Conservation (phyloP, 1,140 invertebrate species). For the Pseudomyrmex pallidus region DNA sequence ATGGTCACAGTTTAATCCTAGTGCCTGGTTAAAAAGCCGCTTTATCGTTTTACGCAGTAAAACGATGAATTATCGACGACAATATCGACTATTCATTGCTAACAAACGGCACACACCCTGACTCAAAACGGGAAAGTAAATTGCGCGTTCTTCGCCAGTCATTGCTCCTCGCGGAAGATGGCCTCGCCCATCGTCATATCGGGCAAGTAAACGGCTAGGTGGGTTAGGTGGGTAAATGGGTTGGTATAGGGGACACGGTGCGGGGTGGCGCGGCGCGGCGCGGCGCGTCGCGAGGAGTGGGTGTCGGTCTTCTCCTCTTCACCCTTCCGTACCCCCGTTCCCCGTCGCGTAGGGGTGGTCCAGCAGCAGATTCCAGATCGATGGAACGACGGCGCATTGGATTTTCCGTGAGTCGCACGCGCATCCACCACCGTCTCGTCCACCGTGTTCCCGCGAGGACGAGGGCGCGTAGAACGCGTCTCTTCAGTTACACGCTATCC, state of each 20-base stretch:
- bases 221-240: conserved; percentile 86
- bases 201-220: conserved; percentile 20
- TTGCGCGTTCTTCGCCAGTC: conserved; percentile 37
- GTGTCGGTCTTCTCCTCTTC: no score
- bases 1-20: not conserved
- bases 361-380: conserved; percentile 84
- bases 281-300: not conserved
- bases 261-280: conserved; percentile 8
- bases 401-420: conserved; percentile 80
- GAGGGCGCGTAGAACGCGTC: conserved; percentile 72
- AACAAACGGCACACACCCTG: conserved; percentile 22
- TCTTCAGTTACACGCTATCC: conserved; percentile 77
- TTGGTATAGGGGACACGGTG: conserved; percentile 69
- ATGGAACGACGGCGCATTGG: conserved; percentile 84
- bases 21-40: not conserved
- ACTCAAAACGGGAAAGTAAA: not conserved
- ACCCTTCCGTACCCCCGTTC: no score
- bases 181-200: conserved; percentile 55
- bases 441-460: conserved; percentile 50
- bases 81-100: conserved; percentile 5
- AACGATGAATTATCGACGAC: not conserved
- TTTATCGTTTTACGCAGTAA: no score
- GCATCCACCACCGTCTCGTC: conserved; percentile 69
- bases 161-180: conserved; percentile 42
- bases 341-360: conserved; percentile 77